A percentile compares a stretch with the other conserved stretches of the same genome.
Conservation (phyloP, 2,888 invertebrate genomes). For the Stratiomys singularior region DNA sequence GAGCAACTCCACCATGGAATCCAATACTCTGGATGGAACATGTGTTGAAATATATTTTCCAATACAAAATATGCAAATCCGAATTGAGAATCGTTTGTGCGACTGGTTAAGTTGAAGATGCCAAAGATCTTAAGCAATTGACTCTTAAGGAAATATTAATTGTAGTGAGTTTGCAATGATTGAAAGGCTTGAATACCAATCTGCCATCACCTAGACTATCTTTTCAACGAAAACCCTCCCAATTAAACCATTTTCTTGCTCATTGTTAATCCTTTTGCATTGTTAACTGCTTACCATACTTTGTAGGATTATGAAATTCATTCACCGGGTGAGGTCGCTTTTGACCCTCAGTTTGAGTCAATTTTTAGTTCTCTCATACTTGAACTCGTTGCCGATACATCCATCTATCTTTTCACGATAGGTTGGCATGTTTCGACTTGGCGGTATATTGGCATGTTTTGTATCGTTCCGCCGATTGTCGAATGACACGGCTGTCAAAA, state of each 20-base stretch:
- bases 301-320: background rate
- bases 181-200: background rate
- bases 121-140: background rate
- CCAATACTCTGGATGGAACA: background rate
- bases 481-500: conserved; percentile 49
- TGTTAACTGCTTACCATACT: background rate
- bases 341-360: background rate
- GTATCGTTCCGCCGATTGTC: conserved; percentile 9
- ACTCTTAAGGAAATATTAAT: background rate
- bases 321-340: background rate
- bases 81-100: too few relatives aligned
- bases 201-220: background rate
- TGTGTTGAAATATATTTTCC: background rate
- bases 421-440: background rate
- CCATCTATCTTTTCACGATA: background rate
- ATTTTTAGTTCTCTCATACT: background rate
- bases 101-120: too few relatives aligned
- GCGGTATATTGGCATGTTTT: conserved; percentile 32
- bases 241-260: background rate
- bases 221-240: background rate
- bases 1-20: background rate
- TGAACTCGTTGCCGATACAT: background rate
- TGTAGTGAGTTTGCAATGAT: background rate
- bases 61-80: background rate
- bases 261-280: conserved; percentile 5